phyloP scores from a whole-genome alignment of 2,797 vertebrate genomes.

The Perodicticus potto region DNA sequence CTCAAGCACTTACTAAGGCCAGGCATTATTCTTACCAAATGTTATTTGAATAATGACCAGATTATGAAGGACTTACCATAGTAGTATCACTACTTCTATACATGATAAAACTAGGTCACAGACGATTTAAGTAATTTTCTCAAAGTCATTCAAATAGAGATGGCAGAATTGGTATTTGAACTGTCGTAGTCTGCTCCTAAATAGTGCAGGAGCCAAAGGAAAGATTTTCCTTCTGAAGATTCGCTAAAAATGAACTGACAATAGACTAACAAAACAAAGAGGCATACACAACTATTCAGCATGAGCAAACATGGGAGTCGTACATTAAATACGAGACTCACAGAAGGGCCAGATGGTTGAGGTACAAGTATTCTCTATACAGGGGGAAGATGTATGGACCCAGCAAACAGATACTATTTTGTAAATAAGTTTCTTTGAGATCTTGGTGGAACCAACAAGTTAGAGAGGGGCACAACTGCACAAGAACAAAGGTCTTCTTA shows the following conservation, averaged over 20 bases:
- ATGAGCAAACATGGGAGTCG: neutral
- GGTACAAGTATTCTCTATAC: neutral
- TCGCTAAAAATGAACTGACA: neutral
- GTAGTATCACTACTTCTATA: neutral
- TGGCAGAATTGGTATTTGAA: neutral
- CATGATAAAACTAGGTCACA: neutral
- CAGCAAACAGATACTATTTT: neutral
- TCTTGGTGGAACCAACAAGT: too few relatives aligned
- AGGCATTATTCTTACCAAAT: conserved; percentile 19
- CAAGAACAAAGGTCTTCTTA: neutral
- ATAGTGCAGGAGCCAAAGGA: neutral
- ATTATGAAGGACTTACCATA: neutral
- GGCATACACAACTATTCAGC: neutral
- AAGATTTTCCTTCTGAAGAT: too few relatives aligned
- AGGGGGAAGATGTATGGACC: neutral
- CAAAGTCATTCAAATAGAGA: neutral
- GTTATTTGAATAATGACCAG: conserved; percentile 20
- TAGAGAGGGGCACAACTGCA: neutral
- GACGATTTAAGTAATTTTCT: neutral
- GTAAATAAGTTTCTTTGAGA: neutral
- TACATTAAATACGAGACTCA: neutral
- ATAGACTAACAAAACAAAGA: neutral
- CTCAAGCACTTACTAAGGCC: neutral
- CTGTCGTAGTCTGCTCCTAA: neutral
- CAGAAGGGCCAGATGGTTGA: neutral